These are phyloP conservation scores for Diadegma fenestrale DNA, from an alignment of 2,888 invertebrate genomes.

Conservation along the genomic window DNA sequence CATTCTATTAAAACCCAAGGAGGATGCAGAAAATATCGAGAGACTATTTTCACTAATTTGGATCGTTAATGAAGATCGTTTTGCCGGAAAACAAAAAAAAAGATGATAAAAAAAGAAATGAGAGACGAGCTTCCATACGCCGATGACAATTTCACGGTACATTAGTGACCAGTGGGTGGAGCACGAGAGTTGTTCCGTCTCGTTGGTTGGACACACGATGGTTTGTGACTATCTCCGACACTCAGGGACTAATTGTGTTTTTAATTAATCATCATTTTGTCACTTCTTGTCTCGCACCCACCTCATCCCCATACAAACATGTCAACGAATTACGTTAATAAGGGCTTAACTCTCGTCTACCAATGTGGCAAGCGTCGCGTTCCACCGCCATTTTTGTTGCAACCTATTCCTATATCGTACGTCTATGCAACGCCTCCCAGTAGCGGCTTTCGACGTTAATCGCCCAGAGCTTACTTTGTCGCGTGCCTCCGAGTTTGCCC, in stretches of 20 bases:
- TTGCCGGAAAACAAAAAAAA: conserved; percentile 62
- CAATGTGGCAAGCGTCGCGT: neutral
- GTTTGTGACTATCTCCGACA: conserved; percentile 36
- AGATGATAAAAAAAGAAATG: conserved; percentile 41
- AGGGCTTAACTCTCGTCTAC: neutral
- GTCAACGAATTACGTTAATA: neutral
- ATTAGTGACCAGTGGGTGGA: conserved; percentile 79
- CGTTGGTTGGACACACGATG: conserved; percentile 47
- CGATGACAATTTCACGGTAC: conserved; percentile 84
- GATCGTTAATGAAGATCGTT: conserved; percentile 64
- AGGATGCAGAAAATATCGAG: conserved; percentile 24
- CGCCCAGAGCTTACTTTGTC: conserved; percentile 69
- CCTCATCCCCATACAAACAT: conserved; percentile 16
- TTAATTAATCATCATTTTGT: conserved; percentile 84
- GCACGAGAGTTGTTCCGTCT: conserved; percentile 38
- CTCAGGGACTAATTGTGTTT: conserved; percentile 82
- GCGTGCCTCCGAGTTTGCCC: conserved; percentile 76
- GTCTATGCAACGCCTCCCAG: conserved; percentile 44
- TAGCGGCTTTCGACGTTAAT: conserved; percentile 48
- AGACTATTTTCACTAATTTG: conserved; percentile 54
- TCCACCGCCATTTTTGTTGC: conserved; percentile 29
- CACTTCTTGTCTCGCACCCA: conserved; percentile 71
- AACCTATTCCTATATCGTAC: conserved; percentile 41
- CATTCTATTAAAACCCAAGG: conserved; percentile 51
- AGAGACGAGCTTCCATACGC: conserved; percentile 70